phyloP scores from a whole-genome alignment of 2,888 invertebrate species.

The Hetaerina titia region DNA sequence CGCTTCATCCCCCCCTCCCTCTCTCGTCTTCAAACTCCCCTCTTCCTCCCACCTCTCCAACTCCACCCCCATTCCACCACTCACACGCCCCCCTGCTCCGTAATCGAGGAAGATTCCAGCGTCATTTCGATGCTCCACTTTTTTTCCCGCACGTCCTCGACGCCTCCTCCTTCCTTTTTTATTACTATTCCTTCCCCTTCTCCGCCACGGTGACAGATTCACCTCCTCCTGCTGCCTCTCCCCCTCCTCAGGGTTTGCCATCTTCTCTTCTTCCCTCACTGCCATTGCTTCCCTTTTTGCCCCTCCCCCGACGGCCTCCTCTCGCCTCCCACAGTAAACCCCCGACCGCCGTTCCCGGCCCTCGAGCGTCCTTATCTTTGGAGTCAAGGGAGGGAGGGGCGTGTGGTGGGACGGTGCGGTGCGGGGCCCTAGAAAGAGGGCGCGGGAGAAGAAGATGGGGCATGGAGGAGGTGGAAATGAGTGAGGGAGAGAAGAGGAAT shows the following conservation, averaged over 20 bases:
- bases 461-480: background rate
- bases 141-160: background rate
- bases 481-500: background rate
- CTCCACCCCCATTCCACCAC: background rate
- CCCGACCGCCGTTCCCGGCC: background rate
- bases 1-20: background rate
- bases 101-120: conserved; percentile 25
- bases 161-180: background rate
- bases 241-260: background rate
- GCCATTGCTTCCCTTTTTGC: background rate
- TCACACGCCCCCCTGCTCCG: background rate
- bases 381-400: background rate
- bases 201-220: conserved; percentile 25
- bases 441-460: background rate
- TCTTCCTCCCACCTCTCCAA: background rate
- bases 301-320: background rate
- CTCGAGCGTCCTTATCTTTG: background rate
- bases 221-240: background rate
- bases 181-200: background rate
- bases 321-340: background rate
- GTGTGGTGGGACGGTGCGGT: background rate
- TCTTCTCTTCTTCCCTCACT: background rate
- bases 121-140: conserved; percentile 13
- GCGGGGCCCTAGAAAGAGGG: background rate
- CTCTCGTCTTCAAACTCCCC: background rate